Conservation (phyloP, 2,888 invertebrate species). For the Dexiosoma caninum region DNA sequence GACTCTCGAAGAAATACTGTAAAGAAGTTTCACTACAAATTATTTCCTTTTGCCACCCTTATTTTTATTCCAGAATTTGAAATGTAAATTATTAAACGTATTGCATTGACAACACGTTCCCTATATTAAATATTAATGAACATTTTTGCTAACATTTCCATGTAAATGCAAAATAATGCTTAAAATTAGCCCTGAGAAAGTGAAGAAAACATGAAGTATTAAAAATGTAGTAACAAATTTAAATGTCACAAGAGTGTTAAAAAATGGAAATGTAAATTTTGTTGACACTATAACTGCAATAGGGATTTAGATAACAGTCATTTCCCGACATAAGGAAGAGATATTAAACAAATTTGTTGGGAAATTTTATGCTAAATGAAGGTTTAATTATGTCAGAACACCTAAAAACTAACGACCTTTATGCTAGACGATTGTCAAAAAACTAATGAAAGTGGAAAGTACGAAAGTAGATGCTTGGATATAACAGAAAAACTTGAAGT, state of each 20-base stretch:
- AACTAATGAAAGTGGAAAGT: too few relatives aligned
- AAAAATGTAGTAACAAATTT: constrained; percentile 21
- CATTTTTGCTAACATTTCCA: constrained; percentile 37
- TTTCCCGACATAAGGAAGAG: not conserved
- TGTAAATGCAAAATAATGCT: constrained; percentile 37
- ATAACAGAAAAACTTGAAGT: too few relatives aligned
- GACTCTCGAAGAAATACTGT: not conserved
- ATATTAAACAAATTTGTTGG: not conserved
- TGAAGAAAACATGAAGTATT: not conserved
- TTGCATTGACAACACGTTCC: constrained; percentile 45
- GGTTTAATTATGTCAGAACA: not conserved
- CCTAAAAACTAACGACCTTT: not conserved
- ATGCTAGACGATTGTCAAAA: too few relatives aligned
- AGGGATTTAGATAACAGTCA: not conserved
- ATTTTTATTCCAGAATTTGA: not conserved
- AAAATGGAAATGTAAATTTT: constrained; percentile 13
- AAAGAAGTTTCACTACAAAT: not conserved
- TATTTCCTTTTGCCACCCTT: too few relatives aligned
- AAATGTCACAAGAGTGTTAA: not conserved
- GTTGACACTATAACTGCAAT: constrained; percentile 38
- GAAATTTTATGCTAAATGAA: not conserved
- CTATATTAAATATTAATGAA: constrained; percentile 56
- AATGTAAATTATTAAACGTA: constrained; percentile 11
- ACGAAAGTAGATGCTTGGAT: too few relatives aligned
- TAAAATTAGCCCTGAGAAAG: not conserved